Conservation (phyloP, 1,140 invertebrate genomes). For the Solenopsis fugax region DNA sequence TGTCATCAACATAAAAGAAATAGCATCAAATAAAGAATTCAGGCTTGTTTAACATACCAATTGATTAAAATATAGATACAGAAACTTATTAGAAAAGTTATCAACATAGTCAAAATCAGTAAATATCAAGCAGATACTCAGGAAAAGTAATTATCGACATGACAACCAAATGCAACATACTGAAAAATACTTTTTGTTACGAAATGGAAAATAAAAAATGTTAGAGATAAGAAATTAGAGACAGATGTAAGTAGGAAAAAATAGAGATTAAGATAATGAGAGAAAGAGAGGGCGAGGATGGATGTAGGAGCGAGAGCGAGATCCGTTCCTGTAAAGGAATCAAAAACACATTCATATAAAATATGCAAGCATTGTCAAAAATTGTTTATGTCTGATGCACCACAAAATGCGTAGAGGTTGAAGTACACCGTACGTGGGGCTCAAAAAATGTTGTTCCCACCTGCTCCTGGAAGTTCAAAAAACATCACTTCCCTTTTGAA, state of each 20-base stretch:
- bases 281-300: constrained; percentile 50
- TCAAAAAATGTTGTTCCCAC: constrained; percentile 87
- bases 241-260: constrained; percentile 62
- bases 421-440: constrained; percentile 86
- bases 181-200: constrained; percentile 10
- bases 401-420: constrained; percentile 86
- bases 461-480: constrained; percentile 87
- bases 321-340: constrained; percentile 87
- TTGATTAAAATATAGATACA: constrained; percentile 10
- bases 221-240: constrained; percentile 42
- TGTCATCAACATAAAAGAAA: not conserved
- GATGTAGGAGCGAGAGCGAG: constrained; percentile 83
- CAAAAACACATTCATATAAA: constrained; percentile 87
- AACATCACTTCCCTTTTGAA: constrained; percentile 87
- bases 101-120: not conserved
- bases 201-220: not conserved
- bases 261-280: constrained; percentile 62
- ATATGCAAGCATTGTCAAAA: constrained; percentile 87
- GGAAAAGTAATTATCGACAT: not conserved
- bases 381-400: constrained; percentile 86
- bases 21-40: not conserved
- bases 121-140: constrained; percentile 7
- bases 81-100: constrained; percentile 22
- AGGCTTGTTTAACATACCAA: constrained; percentile 38
- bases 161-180: constrained; percentile 51